Base-by-base conservation (phyloP, 2,113 vertebrate species). In the Orthochromis malagaraziensis region DNA sequence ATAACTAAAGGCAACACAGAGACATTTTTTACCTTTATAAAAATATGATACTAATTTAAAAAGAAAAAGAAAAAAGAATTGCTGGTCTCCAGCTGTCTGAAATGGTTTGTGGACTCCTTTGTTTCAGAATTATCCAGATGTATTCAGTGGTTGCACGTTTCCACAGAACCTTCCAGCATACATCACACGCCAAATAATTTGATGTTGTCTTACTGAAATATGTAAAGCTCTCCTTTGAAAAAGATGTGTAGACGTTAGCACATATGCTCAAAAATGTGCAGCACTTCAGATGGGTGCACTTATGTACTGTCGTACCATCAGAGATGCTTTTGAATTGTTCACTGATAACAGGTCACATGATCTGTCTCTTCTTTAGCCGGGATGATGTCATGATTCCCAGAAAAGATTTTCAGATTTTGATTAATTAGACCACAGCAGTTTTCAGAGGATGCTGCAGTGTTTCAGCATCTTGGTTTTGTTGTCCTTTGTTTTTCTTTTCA, bases 391-490 rank as follows among this genome's bases (percentile, higher is more conserved):
- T 70, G 7, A 9, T 6, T 70, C n/a, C 38, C 0, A 68, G n/a
- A 68, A 42, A 70, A 24, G 12, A 42, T 70, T 24, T 42, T 70
- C 65, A 42, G 65, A 6, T 68, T 68, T 40, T 68, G 11, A 21
- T 40, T 24, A 40, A 45, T 73, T 26, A 73, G 21, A 45, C 5
- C 14, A 45, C 40, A 26, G 21, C 2, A 29, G 12, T 75, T 75
- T 26, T 75, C 40, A 73, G 68, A 73, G 1, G 47, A 29, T 47
- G 0, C 24, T 47, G 40, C 14, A 17, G 24, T 19, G 24, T 29
- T 75, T 29, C 40, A 75, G 24, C 68, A 47, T 75, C 68, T 47
- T 65, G 60, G 31, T 38, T 65, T 65, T 38, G 60, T 65, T 65
- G 60, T 65, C 4, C 0, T 38, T 65, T 65, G 57, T 60, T 0